Conservation (phyloP, 2,797 vertebrate genomes). For the Muraenolepis orangiensis region DNA sequence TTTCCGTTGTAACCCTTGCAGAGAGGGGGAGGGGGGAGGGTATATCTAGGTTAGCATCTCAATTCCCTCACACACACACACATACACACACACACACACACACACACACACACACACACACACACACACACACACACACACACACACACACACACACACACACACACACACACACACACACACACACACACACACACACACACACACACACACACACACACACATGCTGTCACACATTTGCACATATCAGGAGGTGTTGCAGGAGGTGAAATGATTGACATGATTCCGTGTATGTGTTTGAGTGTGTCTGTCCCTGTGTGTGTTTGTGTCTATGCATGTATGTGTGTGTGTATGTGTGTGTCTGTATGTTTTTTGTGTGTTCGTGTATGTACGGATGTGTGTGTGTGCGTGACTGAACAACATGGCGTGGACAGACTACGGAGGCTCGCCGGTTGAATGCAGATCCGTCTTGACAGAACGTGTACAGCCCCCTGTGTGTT, state of each 20-base stretch:
- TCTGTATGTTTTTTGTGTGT: background rate
- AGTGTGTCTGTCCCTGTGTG: no score
- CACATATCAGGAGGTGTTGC: no score
- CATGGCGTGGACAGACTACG: background rate
- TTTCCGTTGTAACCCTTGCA: no score
- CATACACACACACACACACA: background rate
- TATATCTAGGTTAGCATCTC: constrained; percentile 7
- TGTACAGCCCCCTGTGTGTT: background rate
- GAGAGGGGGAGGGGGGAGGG: background rate
- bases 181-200: background rate
- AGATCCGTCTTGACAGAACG: background rate
- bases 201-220: background rate
- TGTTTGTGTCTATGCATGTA: background rate
- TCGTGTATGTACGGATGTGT: background rate
- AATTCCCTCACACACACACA: background rate
- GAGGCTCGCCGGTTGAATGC: background rate
- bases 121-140: background rate
- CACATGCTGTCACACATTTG: no score
- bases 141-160: no score
- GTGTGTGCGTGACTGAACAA: background rate
- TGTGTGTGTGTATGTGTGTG: background rate
- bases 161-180: background rate
- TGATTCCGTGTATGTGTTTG: background rate
- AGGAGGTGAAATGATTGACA: no score
- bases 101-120: background rate